phyloP scores from a whole-genome alignment of 2,797 vertebrate species.

The Craterocephalus amniculus region DNA sequence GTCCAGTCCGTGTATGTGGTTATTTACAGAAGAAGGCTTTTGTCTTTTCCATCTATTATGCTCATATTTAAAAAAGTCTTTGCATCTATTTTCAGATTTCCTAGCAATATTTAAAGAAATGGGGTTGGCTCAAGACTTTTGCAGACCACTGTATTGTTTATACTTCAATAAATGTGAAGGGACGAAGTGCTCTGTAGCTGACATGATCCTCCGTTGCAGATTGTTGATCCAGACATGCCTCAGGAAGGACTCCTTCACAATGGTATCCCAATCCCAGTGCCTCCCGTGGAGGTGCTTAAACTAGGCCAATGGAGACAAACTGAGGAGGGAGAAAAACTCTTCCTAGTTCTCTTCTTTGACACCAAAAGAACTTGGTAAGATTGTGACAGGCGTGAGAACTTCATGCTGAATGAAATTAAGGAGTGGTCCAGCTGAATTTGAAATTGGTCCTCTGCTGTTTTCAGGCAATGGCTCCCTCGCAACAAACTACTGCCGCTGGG shows the following conservation, averaged over 20 bases:
- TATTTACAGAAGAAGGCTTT: background rate
- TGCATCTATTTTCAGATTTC: background rate
- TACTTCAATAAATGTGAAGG: background rate
- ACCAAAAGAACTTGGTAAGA: conserved; percentile 98
- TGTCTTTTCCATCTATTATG: background rate
- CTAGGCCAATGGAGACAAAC: conserved; percentile 89
- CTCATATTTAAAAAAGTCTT: background rate
- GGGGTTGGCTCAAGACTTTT: background rate
- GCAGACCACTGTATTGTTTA: background rate
- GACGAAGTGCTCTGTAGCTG: conserved; percentile 7
- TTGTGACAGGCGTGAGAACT: conserved; percentile 3
- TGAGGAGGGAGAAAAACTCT: conserved; percentile 92
- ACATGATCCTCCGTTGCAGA: conserved; percentile 78
- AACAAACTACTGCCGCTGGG: conserved; percentile 94
- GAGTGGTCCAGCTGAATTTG: background rate
- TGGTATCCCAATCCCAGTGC: conserved; percentile 96
- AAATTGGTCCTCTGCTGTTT: conserved; percentile 35
- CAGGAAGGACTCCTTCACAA: conserved; percentile 97
- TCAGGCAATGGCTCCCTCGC: conserved; percentile 96
- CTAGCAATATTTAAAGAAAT: background rate
- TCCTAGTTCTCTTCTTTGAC: conserved; percentile 98
- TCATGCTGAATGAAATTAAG: conserved; percentile 14
- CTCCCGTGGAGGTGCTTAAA: conserved; percentile 94
- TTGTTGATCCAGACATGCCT: conserved; percentile 97
- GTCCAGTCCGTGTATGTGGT: background rate